Percentiles rank a stretch among this genome's conserved stretches.
Conservation (phyloP, 2,113 vertebrate species). For the Etheostoma cragini region DNA sequence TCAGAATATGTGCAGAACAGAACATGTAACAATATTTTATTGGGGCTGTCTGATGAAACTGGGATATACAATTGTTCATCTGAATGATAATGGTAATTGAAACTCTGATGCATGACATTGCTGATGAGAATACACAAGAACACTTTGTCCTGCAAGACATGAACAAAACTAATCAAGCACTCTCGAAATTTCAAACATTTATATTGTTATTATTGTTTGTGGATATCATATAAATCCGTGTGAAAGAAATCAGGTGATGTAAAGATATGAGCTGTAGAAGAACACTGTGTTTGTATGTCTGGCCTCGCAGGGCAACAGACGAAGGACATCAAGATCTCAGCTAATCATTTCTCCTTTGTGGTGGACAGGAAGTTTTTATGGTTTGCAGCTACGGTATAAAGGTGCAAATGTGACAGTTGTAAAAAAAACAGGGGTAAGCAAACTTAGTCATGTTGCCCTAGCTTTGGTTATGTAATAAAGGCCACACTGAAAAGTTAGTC, state of each 20-base stretch:
- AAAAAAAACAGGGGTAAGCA: slow-evolving; percentile 45
- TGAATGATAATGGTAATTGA: not conserved
- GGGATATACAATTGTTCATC: not conserved
- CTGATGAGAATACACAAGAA: not conserved
- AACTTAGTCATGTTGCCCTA: slow-evolving; percentile 45
- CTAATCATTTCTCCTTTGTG: slow-evolving; percentile 18
- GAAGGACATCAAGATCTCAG: not conserved
- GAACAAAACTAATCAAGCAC: not conserved
- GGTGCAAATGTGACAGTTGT: slow-evolving; percentile 51
- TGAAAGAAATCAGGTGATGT: slow-evolving; percentile 20
- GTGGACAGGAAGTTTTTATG: slow-evolving; percentile 36
- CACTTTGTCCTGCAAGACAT: not conserved
- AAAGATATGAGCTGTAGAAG: not conserved
- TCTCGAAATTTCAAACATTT: not conserved
- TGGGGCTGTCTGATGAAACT: not conserved
- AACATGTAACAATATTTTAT: not conserved
- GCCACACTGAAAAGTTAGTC: slow-evolving; percentile 25
- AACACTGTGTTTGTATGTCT: not conserved
- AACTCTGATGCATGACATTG: not conserved
- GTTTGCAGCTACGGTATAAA: slow-evolving; percentile 36
- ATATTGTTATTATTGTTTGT: not conserved
- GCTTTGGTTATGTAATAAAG: slow-evolving; percentile 52
- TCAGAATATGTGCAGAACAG: not conserved
- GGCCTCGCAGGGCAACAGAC: not conserved
- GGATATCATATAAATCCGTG: not conserved